Percentiles rank a stretch among this genome's conserved stretches.
Evolutionary conservation across 2,113 vertebrate genomes (phyloP).

Genomic region (Aphyosemion australe): DNA sequence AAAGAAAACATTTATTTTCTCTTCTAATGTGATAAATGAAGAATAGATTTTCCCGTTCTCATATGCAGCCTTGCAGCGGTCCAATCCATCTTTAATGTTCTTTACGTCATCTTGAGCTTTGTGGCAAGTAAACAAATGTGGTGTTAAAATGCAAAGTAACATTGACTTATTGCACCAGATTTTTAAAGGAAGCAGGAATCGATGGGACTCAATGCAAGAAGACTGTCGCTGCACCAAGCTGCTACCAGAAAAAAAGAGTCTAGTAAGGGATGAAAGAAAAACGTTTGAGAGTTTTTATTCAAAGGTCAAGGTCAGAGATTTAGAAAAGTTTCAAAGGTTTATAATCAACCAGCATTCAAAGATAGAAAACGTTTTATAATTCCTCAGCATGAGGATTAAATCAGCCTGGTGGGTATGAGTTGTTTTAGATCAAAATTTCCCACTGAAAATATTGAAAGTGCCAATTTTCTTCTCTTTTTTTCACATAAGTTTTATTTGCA

Average conservation of each 20-base stretch:
- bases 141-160: constrained; percentile 42
- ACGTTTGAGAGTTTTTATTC: not conserved
- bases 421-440: too few species aligned
- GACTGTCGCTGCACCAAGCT: not conserved
- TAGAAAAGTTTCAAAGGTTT: too few species aligned
- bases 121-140: constrained; percentile 24
- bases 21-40: constrained; percentile 32
- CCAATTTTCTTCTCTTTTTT: too few species aligned
- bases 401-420: too few species aligned
- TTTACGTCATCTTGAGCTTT: not conserved
- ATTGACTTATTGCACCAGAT: constrained; percentile 21
- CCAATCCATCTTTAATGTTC: constrained; percentile 20
- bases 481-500: too few species aligned
- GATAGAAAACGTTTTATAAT: too few species aligned
- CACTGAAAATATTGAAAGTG: too few species aligned
- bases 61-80: constrained; percentile 7
- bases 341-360: too few species aligned
- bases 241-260: constrained; percentile 12
- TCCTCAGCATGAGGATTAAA: too few species aligned
- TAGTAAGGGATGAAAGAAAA: constrained; percentile 6
- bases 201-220: constrained; percentile 31
- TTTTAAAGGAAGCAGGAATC: constrained; percentile 41
- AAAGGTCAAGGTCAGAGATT: too few species aligned
- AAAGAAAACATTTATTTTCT: constrained; percentile 33
- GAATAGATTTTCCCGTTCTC: constrained; percentile 32